phyloP scores from a whole-genome alignment of 2,113 vertebrate species.

The Casuarius casuarius region DNA sequence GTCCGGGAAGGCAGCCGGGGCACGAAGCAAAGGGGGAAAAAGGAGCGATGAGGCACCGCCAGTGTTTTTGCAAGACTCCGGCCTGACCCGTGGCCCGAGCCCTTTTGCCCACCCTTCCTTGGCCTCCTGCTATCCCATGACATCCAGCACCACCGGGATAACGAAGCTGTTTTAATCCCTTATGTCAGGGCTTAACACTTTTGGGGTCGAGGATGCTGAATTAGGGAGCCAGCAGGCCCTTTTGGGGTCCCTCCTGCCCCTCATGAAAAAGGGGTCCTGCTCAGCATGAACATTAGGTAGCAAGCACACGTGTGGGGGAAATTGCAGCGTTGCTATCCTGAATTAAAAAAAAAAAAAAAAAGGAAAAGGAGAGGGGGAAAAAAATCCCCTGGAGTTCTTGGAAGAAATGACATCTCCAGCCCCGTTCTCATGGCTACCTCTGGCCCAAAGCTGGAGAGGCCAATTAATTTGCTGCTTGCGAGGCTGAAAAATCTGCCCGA shows the following conservation, averaged over 20 bases:
- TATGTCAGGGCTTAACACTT: not conserved
- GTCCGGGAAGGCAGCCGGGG: no score
- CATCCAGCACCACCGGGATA: not conserved
- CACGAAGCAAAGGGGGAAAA: no score
- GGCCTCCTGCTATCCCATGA: not conserved
- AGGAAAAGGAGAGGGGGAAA: not conserved
- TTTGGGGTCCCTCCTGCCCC: not conserved
- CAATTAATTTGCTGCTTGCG: not conserved
- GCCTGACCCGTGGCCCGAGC: no score
- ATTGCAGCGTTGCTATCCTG: not conserved
- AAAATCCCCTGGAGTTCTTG: not conserved
- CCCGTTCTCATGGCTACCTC: not conserved
- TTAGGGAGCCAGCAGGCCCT: not conserved
- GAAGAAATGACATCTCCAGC: not conserved
- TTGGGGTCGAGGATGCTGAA: not conserved
- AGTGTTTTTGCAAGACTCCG: no score
- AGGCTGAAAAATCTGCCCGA: not conserved
- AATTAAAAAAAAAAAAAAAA: not conserved
- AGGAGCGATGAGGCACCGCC: no score
- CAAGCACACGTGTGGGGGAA: not conserved
- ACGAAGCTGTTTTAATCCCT: not conserved
- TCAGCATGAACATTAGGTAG: rapidly evolving
- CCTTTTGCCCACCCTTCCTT: no score
- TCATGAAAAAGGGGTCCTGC: not conserved
- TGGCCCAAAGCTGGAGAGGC: not conserved